These are phyloP conservation scores for Microctonus hyperodae DNA, from an alignment of 2,888 invertebrate species.

Conservation along the genomic window DNA sequence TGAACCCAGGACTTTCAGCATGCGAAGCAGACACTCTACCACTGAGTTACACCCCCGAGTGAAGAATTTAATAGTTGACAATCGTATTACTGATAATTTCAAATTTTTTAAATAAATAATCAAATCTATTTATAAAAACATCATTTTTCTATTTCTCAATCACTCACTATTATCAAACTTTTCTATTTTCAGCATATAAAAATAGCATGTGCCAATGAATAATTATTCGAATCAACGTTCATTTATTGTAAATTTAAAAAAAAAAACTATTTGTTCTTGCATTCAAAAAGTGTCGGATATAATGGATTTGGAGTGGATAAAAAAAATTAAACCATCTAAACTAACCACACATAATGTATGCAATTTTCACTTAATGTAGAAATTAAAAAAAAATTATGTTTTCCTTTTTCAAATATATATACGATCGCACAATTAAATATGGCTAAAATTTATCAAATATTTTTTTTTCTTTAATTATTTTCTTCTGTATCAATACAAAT, in stretches of 20 bases:
- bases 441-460: neutral
- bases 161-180: neutral
- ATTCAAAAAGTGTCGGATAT: neutral
- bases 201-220: neutral
- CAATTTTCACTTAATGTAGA: constrained; percentile 1
- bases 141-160: neutral
- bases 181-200: neutral
- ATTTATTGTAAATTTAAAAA: neutral
- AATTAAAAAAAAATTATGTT: too few species aligned
- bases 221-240: neutral
- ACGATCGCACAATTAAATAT: neutral
- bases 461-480: neutral
- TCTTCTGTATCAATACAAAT: constrained; percentile 25
- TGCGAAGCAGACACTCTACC: constrained; percentile 64
- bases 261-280: neutral
- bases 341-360: constrained; percentile 6
- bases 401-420: neutral
- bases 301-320: neutral
- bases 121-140: neutral
- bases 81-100: neutral
- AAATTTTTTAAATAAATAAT: neutral
- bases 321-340: neutral
- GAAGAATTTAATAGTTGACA: neutral
- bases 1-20: constrained; percentile 64
- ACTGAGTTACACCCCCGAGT: constrained; percentile 62